Conservation (phyloP, 2,888 invertebrate genomes). For the Balanococcus diminutus region DNA sequence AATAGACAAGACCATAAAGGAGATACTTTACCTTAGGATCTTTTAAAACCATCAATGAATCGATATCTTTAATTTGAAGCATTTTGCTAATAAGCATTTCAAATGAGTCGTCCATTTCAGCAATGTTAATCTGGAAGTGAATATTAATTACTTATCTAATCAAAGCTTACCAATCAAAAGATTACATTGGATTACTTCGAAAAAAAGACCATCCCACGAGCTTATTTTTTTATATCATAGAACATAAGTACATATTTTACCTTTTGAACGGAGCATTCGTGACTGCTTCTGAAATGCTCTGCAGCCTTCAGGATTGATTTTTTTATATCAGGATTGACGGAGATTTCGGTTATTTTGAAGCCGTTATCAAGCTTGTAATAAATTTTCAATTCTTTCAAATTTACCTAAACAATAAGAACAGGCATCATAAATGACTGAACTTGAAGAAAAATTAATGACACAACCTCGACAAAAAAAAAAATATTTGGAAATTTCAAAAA, state of each 20-base stretch:
- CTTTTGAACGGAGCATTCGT: slow-evolving; percentile 49
- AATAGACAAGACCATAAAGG: too few species aligned
- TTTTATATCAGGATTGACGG: slow-evolving; percentile 75
- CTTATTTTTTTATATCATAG: too few species aligned
- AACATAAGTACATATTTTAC: too few species aligned
- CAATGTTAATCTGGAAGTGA: slow-evolving; percentile 42
- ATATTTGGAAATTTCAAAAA: too few species aligned
- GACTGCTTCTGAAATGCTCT: slow-evolving; percentile 65
- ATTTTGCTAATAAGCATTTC: slow-evolving; percentile 31
- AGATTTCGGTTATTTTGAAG: neutral
- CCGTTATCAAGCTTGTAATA: slow-evolving; percentile 19
- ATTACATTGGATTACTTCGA: too few species aligned
- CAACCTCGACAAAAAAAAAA: too few species aligned
- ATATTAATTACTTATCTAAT: too few species aligned
- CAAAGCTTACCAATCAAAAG: too few species aligned
- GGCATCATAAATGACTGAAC: too few species aligned
- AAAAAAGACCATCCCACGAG: too few species aligned
- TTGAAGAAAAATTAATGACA: too few species aligned
- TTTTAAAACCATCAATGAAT: neutral
- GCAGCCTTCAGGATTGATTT: slow-evolving; percentile 69
- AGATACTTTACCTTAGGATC: slow-evolving; percentile 5
- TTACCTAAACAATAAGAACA: too few species aligned
- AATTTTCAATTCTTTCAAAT: slow-evolving; percentile 49
- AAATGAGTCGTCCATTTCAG: slow-evolving; percentile 26
- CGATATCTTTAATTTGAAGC: slow-evolving; percentile 18